Evolutionary conservation across 1,140 invertebrate species (phyloP), one percentile per base, ranked within the genome.

Genomic region (Pseudobourletiella spinata): DNA sequence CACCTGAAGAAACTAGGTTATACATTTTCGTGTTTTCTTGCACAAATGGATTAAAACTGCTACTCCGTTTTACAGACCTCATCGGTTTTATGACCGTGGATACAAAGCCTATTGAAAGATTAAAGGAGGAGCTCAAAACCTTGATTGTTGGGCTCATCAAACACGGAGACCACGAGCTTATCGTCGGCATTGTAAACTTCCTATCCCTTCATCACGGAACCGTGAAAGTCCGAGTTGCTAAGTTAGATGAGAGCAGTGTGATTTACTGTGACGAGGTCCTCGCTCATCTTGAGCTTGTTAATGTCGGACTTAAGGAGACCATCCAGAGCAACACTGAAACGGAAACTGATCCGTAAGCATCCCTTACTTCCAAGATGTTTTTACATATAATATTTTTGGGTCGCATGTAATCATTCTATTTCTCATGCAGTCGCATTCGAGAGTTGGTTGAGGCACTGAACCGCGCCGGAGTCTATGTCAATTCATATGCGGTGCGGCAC

Each of bases 81-180:
- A 50, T 24, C 11, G 43, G 15, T 57, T 24, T 32, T 46, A n/a
- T 30, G 59, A 63, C 39, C n/a, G 44, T 29, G 32, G 4, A 14
- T 11, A 35, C 18, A 2, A 15, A 32, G 52, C 11, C 2, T 2
- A 20, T 20, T 3, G 6, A 32, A 29, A 4, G 30, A 24, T 30
- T n/a, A n/a, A n/a, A n/a, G 48, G 29, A 15, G 3, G 20, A 1
- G 28, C 24, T 30, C 30, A 50, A 26, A 8, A 56, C 0, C 18
- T 0, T 0, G 44, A 61, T 25, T 22, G 62, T 1, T 20, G 25
- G 39, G 4, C 30, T 68, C 8, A 44, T 65, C 0, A 57, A 54
- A 43, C 65, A 66, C 42, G 66, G 66, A 0, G 61, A 68, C 24
- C 48, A 24, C 14, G 61, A 68, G 14, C 18, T 68, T 0, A 39